A percentile compares a stretch with the other conserved stretches of the same genome.
Evolutionary conservation across 2,888 invertebrate genomes (phyloP).

Genomic region (Andrena marginata): DNA sequence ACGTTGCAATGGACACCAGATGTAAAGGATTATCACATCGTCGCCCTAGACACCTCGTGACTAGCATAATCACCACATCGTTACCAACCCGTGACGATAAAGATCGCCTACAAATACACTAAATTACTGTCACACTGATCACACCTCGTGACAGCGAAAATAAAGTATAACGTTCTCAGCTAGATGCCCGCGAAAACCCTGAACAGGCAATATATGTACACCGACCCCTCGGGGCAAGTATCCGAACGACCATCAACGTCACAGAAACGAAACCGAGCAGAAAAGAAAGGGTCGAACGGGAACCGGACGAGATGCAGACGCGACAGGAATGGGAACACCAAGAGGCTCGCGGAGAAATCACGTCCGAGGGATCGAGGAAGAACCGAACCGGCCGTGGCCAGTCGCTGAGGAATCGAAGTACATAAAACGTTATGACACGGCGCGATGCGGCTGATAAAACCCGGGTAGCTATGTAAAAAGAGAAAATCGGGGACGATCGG

Average conservation of each 20-base stretch:
- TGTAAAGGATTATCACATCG: too few relatives aligned
- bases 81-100: too few relatives aligned
- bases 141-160: too few relatives aligned
- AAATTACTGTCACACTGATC: too few relatives aligned
- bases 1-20: too few relatives aligned
- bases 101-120: too few relatives aligned
- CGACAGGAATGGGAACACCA: background rate
- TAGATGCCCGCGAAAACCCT: too few relatives aligned
- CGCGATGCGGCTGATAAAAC: constrained; percentile 11
- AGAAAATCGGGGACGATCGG: too few relatives aligned
- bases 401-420: background rate
- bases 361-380: background rate
- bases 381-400: background rate
- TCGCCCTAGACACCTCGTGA: too few relatives aligned
- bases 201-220: too few relatives aligned
- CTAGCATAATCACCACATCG: too few relatives aligned
- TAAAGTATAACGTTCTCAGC: too few relatives aligned
- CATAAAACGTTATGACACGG: background rate
- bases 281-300: constrained; percentile 3
- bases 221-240: background rate
- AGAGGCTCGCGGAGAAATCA: background rate
- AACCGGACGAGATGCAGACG: background rate
- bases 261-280: background rate
- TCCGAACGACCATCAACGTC: background rate
- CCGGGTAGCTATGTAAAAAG: background rate